A percentile compares a stretch with the other conserved stretches of the same genome.
Conservation (phyloP, 35 echinoderm and acorn worm species). For the Nesometra sesokonis region DNA sequence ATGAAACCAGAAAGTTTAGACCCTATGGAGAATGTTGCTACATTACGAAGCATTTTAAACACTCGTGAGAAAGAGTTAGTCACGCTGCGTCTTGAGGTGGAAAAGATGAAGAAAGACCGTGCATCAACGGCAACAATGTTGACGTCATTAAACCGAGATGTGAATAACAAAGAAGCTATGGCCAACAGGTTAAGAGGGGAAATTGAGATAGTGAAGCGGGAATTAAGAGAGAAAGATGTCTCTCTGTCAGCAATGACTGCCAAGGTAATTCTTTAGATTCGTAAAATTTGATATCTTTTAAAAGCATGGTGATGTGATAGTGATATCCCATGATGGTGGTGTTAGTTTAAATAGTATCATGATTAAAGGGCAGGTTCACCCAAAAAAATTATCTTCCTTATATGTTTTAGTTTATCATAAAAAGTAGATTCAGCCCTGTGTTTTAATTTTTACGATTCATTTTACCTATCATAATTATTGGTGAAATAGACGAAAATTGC, state of each 20-base stretch:
- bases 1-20: constrained; percentile 83
- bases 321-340: neutral
- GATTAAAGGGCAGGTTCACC: no score
- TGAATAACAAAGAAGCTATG: constrained; percentile 54
- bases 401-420: no score
- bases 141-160: constrained; percentile 83
- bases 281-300: neutral
- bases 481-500: no score
- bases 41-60: constrained; percentile 62
- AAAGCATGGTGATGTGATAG: neutral
- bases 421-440: no score
- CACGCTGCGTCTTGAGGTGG: constrained; percentile 66
- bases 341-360: neutral
- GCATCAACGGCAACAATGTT: constrained; percentile 49
- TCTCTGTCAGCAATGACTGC: constrained; percentile 78
- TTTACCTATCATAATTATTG: no score
- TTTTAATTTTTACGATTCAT: no score
- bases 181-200: constrained; percentile 68
- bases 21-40: constrained; percentile 79
- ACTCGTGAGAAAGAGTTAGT: constrained; percentile 62
- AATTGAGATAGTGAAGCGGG: constrained; percentile 52
- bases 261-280: constrained; percentile 34
- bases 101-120: constrained; percentile 68
- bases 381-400: no score
- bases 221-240: constrained; percentile 88